Percentiles rank a stretch among this genome's conserved stretches.
Conservation (phyloP, 2,797 vertebrate genomes). For the Alcedo quadribrachys region DNA sequence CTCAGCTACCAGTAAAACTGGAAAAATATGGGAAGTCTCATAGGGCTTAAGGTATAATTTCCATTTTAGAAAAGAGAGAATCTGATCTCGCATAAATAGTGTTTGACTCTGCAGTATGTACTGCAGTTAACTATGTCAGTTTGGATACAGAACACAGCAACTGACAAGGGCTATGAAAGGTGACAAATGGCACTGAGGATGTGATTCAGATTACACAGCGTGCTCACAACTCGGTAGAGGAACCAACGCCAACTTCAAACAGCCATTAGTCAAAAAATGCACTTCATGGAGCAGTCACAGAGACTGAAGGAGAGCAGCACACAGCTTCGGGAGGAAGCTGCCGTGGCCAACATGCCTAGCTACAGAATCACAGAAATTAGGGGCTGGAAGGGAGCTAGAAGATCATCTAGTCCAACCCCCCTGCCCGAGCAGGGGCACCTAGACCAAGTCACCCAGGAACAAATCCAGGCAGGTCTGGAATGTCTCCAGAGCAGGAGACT, state of each 20-base stretch:
- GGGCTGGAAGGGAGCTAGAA: too few relatives aligned
- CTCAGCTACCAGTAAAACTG: not conserved
- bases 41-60: not conserved
- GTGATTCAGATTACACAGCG: not conserved
- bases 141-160: not conserved
- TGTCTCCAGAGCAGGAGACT: too few relatives aligned
- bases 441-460: too few relatives aligned
- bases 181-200: not conserved
- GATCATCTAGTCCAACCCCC: too few relatives aligned
- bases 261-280: not conserved
- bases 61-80: not conserved
- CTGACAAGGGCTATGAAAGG: not conserved
- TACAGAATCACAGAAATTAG: not conserved
- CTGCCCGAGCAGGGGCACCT: too few relatives aligned
- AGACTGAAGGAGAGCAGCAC: not conserved
- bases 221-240: not conserved
- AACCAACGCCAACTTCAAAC: not conserved
- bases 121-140: not conserved
- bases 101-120: not conserved
- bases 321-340: not conserved
- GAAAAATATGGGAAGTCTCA: not conserved
- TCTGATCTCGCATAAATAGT: not conserved
- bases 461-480: too few relatives aligned
- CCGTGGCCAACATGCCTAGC: not conserved
- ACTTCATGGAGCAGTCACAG: not conserved